Evolutionary conservation across 2,888 invertebrate genomes (phyloP).

Genomic region (Trichogramma dendrolimi): DNA sequence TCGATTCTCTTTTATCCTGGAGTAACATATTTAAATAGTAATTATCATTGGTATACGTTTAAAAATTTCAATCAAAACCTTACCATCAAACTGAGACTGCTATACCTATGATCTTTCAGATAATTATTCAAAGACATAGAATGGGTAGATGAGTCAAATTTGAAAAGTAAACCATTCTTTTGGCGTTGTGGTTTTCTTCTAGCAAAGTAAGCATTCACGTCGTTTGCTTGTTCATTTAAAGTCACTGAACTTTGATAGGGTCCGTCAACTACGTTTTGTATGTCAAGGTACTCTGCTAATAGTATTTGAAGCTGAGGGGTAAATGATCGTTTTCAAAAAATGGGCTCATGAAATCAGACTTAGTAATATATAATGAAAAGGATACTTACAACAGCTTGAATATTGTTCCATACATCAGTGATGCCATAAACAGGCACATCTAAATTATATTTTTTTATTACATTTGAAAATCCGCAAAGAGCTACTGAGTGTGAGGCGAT

Average conservation of each 20-base stretch:
- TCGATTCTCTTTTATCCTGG: slow-evolving; percentile 37
- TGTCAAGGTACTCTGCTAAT: slow-evolving; percentile 81
- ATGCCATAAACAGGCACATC: slow-evolving; percentile 63
- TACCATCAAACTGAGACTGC: slow-evolving; percentile 44
- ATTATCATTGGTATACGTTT: neutral
- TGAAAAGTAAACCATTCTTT: slow-evolving; percentile 39
- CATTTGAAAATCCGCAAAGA: slow-evolving; percentile 62
- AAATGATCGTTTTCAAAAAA: slow-evolving; percentile 2
- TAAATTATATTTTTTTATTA: slow-evolving; percentile 59
- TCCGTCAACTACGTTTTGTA: slow-evolving; percentile 71
- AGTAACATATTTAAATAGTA: neutral
- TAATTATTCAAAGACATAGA: slow-evolving; percentile 51
- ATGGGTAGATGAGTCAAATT: slow-evolving; percentile 54
- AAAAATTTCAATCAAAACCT: slow-evolving; percentile 17
- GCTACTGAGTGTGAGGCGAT: slow-evolving; percentile 72
- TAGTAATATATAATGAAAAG: neutral
- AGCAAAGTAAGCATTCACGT: slow-evolving; percentile 58
- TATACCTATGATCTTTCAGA: slow-evolving; percentile 52
- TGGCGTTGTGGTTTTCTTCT: slow-evolving; percentile 52
- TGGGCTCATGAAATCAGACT: neutral
- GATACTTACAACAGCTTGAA: slow-evolving; percentile 76
- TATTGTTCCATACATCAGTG: slow-evolving; percentile 83
- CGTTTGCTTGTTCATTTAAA: slow-evolving; percentile 51
- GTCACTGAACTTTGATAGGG: slow-evolving; percentile 54
- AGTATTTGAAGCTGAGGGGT: slow-evolving; percentile 72